Evolutionary conservation across 2,888 invertebrate species (phyloP).

Genomic region (Tineola bisselliella): DNA sequence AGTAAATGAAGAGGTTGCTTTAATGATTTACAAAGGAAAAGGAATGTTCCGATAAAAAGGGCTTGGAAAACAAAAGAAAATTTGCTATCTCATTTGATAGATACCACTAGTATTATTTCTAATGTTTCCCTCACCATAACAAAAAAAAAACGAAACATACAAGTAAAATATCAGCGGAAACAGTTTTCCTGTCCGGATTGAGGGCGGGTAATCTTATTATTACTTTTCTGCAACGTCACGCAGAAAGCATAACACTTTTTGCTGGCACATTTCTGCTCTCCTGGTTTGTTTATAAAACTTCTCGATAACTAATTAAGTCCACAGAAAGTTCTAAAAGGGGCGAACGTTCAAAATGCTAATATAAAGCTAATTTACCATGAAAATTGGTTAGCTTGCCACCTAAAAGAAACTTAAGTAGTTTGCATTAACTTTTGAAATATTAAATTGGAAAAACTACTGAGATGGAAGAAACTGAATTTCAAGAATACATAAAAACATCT

Average conservation of each 20-base stretch:
- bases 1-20: neutral
- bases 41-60: neutral
- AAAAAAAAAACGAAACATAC: neutral
- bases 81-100: neutral
- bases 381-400: neutral
- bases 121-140: neutral
- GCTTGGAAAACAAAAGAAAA: neutral
- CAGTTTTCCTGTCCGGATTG: conserved; percentile 6
- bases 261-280: conserved; percentile 27
- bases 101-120: neutral
- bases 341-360: conserved; percentile 1
- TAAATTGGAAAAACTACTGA: neutral
- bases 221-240: conserved; percentile 38
- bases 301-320: conserved; percentile 41
- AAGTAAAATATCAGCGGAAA: conserved; percentile 3
- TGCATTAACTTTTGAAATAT: neutral
- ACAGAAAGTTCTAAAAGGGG: conserved; percentile 29
- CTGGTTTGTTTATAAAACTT: conserved; percentile 37
- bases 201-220: conserved; percentile 9
- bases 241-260: conserved; percentile 37
- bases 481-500: too few species aligned
- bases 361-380: neutral
- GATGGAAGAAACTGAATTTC: neutral
- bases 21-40: neutral
- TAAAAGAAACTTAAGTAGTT: conserved; percentile 6